A percentile compares a stretch with the other conserved stretches of the same genome.
Evolutionary conservation across 1,140 invertebrate genomes (phyloP).

Genomic region (Drosophila punjabiensis): DNA sequence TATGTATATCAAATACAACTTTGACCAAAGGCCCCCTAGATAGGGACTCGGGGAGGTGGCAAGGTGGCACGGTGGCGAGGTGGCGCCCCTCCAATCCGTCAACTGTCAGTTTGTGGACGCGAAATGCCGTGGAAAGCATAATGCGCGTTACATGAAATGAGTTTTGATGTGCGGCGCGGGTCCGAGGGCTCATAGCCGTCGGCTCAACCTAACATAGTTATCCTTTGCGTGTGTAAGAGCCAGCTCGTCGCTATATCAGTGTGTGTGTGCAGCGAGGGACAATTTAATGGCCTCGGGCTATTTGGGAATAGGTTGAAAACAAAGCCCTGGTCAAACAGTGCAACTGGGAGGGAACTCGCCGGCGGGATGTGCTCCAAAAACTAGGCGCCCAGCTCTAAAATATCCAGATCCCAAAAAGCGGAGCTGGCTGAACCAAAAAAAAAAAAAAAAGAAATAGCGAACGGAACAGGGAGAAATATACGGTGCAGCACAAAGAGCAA

Average conservation of each 20-base stretch:
- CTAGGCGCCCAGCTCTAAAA: conserved; percentile 41
- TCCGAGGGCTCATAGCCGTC: conserved; percentile 49
- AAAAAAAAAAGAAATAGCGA: conserved; percentile 37
- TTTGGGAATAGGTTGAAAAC: conserved; percentile 61
- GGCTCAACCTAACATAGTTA: conserved; percentile 49
- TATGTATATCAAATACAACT: conserved; percentile 62
- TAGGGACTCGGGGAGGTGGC: background rate
- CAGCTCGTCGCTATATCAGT: background rate
- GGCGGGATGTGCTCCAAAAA: conserved; percentile 15
- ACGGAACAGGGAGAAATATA: conserved; percentile 30
- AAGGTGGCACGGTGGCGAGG: conserved; percentile 7
- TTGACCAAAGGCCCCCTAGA: conserved; percentile 39
- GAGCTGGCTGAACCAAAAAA: conserved; percentile 7
- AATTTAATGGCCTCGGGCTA: conserved; percentile 62
- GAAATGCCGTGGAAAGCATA: conserved; percentile 78
- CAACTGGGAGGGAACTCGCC: conserved; percentile 14
- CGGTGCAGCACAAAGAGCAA: conserved; percentile 60
- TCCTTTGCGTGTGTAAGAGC: conserved; percentile 28
- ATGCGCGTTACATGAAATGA: conserved; percentile 80
- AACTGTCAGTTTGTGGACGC: conserved; percentile 74
- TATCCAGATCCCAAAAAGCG: conserved; percentile 33
- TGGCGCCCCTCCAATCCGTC: conserved; percentile 49
- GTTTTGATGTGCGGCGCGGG: conserved; percentile 69
- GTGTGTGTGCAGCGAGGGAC: conserved; percentile 43
- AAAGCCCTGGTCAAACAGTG: conserved; percentile 55